Evolutionary conservation across 2,797 vertebrate genomes (phyloP).

Genomic region (Chaetodon trifasciatus): DNA sequence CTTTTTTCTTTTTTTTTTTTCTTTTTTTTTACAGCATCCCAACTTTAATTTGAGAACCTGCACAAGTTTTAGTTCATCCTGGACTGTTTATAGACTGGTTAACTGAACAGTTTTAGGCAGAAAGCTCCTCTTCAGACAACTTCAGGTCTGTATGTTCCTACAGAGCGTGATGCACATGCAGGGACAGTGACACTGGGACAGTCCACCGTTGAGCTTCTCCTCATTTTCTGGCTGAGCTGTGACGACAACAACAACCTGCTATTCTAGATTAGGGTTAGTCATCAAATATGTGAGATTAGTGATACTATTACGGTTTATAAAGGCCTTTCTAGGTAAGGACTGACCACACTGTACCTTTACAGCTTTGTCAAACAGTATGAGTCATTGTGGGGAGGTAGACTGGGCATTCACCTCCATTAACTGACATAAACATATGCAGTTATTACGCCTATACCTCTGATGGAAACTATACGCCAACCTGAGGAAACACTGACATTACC

Average conservation of each 20-base stretch:
- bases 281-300: constrained; percentile 28
- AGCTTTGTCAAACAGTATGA: neutral
- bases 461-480: neutral
- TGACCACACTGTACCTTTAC: constrained; percentile 5
- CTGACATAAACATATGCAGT: neutral
- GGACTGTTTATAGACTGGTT: constrained; percentile 7
- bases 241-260: constrained; percentile 30
- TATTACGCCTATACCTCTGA: neutral
- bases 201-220: neutral
- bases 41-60: constrained; percentile 9
- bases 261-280: constrained; percentile 42
- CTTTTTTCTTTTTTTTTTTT: no score
- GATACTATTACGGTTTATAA: constrained; percentile 10
- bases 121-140: constrained; percentile 17
- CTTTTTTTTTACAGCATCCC: no score
- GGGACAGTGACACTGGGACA: constrained; percentile 6
- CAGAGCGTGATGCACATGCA: neutral
- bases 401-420: neutral
- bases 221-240: neutral
- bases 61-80: neutral
- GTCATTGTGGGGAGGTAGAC: constrained; percentile 1
- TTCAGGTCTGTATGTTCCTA: constrained; percentile 11
- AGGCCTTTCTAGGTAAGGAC: constrained; percentile 6
- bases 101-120: neutral
- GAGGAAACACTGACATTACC: constrained; percentile 12